Percentiles rank a stretch among this genome's conserved stretches.
phyloP scores from a whole-genome alignment of 2,888 invertebrate genomes.

The Ornithoptera alexandrae region DNA sequence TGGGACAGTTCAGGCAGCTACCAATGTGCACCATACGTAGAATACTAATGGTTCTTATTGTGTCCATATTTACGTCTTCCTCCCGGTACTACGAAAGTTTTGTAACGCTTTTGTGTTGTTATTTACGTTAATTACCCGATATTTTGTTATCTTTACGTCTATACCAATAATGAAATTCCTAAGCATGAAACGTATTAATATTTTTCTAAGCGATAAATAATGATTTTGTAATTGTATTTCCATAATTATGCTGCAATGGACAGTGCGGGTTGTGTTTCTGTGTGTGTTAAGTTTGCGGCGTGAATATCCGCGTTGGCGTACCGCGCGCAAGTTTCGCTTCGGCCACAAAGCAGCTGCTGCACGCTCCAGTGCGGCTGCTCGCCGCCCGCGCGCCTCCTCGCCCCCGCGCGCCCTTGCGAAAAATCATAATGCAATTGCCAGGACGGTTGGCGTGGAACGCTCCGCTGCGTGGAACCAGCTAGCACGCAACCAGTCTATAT shows the following conservation, averaged over 20 bases:
- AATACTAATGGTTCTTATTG: slow-evolving; percentile 72
- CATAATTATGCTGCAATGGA: slow-evolving; percentile 38
- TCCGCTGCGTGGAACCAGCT: slow-evolving; percentile 55
- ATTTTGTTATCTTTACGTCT: background rate
- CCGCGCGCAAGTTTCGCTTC: slow-evolving; percentile 61
- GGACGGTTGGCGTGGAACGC: slow-evolving; percentile 78
- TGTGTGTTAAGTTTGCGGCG: slow-evolving; percentile 38
- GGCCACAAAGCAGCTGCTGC: slow-evolving; percentile 68
- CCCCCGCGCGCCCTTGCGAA: slow-evolving; percentile 73
- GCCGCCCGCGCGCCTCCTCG: slow-evolving; percentile 52
- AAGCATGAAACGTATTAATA: background rate
- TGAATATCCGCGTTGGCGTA: slow-evolving; percentile 47
- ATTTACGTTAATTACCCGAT: slow-evolving; percentile 48
- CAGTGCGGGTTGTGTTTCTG: background rate
- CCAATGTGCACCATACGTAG: slow-evolving; percentile 54
- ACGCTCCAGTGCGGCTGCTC: slow-evolving; percentile 71
- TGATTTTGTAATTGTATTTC: slow-evolving; percentile 1
- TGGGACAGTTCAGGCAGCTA: slow-evolving; percentile 64
- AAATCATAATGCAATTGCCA: slow-evolving; percentile 79
- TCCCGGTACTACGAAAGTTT: slow-evolving; percentile 65
- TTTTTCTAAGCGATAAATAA: background rate
- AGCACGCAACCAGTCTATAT: slow-evolving; percentile 77
- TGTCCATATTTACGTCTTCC: slow-evolving; percentile 53
- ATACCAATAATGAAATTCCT: background rate
- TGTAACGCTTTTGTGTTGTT: slow-evolving; percentile 68